phyloP scores from a whole-genome alignment of 1,140 invertebrate genomes.

The Muscidifurax raptorellus region DNA sequence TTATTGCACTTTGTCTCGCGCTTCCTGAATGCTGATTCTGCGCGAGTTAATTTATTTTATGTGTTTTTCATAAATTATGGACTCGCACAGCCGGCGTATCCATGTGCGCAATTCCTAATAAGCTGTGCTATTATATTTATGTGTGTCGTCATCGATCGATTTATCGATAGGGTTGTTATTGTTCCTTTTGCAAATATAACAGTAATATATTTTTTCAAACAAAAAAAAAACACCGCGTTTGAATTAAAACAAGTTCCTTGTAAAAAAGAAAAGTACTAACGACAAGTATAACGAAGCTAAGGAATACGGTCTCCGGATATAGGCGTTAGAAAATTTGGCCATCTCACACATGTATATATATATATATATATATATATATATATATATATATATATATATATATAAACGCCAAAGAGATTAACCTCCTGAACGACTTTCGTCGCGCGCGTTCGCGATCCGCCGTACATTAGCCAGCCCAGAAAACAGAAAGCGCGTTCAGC shows the following conservation, averaged over 20 bases:
- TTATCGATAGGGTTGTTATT: too few species aligned
- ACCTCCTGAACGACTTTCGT: slow-evolving; percentile 29
- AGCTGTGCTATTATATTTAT: background rate
- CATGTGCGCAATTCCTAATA: background rate
- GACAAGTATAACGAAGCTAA: too few species aligned
- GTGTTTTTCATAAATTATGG: background rate
- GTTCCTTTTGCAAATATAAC: too few species aligned
- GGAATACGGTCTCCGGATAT: too few species aligned
- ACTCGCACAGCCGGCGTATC: background rate
- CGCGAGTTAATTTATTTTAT: background rate
- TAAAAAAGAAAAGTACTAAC: background rate
- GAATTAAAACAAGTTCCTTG: background rate
- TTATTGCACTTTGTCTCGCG: background rate
- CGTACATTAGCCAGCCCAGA: background rate
- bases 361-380: background rate
- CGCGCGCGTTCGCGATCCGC: background rate
- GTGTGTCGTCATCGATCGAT: too few species aligned
- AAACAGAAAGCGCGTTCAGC: slow-evolving; percentile 12
- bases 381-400: background rate
- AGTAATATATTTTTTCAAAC: too few species aligned
- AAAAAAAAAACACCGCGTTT: background rate
- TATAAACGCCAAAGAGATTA: background rate
- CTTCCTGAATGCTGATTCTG: background rate
- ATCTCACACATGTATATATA: background rate
- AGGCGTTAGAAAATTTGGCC: slow-evolving; percentile 3